Evolutionary conservation across 2,888 invertebrate species (phyloP).

Genomic region (Colletes collaris): DNA sequence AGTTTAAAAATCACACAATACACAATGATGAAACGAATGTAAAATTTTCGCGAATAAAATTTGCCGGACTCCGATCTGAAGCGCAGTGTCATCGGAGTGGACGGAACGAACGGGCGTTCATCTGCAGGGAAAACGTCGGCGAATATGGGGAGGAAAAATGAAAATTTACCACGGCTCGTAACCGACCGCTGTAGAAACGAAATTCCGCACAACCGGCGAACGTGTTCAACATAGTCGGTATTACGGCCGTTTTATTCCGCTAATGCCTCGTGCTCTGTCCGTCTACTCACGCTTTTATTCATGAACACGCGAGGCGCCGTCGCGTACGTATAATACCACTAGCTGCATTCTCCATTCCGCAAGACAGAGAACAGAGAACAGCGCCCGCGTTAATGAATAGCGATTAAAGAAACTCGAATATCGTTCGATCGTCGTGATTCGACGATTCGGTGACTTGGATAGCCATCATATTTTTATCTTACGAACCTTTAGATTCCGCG

Average conservation of each 20-base stretch:
- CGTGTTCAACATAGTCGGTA: slow-evolving; percentile 69
- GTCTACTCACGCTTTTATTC: slow-evolving; percentile 68
- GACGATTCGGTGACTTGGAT: slow-evolving; percentile 19
- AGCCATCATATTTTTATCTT: background rate
- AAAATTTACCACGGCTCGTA: slow-evolving; percentile 60
- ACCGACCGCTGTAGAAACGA: slow-evolving; percentile 60
- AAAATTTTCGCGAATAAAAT: too few relatives aligned
- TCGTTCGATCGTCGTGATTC: slow-evolving; percentile 22
- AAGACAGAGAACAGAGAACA: slow-evolving; percentile 37
- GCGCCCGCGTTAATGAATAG: slow-evolving; percentile 53
- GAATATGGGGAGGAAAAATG: slow-evolving; percentile 38
- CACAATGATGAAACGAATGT: too few relatives aligned
- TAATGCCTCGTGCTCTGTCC: slow-evolving; percentile 67
- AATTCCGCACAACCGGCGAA: slow-evolving; percentile 67
- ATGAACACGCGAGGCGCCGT: slow-evolving; percentile 57
- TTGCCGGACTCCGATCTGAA: too few relatives aligned
- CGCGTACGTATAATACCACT: slow-evolving; percentile 13
- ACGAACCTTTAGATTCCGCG: background rate
- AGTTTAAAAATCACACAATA: too few relatives aligned
- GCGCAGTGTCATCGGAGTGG: too few relatives aligned
- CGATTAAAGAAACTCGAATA: slow-evolving; percentile 25
- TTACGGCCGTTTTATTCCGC: slow-evolving; percentile 68
- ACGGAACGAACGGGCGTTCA: slow-evolving; percentile 19
- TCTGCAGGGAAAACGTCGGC: slow-evolving; percentile 17
- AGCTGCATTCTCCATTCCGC: slow-evolving; percentile 34